Evolutionary conservation across 2,113 vertebrate genomes (phyloP).

Genomic region (Psittacus erithacus): DNA sequence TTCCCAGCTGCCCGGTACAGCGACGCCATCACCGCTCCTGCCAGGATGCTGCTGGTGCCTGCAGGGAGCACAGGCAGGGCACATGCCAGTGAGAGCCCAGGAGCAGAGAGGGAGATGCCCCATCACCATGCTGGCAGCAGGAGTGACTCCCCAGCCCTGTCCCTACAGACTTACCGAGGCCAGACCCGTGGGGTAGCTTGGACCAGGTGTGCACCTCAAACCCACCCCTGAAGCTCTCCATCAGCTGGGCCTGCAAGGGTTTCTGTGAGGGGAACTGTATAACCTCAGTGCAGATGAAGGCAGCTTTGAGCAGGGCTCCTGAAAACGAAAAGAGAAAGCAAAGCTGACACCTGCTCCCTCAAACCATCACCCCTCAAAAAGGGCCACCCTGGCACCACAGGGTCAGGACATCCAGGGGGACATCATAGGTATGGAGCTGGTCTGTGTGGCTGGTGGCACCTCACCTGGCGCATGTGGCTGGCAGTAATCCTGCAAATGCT

Average conservation of each 20-base stretch:
- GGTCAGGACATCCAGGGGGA: background rate
- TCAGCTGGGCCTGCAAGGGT: conserved; percentile 82
- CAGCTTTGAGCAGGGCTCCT: conserved; percentile 94
- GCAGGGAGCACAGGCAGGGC: background rate
- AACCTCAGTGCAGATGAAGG: conserved; percentile 87
- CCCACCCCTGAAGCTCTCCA: conserved; percentile 82
- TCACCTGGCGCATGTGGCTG: conserved; percentile 93
- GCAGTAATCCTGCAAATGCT: conserved; percentile 86
- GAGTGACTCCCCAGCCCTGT: background rate
- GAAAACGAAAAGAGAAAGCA: background rate
- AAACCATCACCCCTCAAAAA: rapidly evolving
- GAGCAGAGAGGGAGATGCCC: rapidly evolving
- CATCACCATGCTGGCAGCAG: background rate
- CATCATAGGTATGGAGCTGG: rapidly evolving
- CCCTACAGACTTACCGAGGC: conserved; percentile 81
- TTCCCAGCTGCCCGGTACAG: conserved; percentile 84
- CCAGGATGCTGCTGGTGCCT: conserved; percentile 99
- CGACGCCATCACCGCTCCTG: conserved; percentile 85
- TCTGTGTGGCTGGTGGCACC: background rate
- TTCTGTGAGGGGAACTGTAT: conserved; percentile 77
- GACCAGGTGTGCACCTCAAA: conserved; percentile 95
- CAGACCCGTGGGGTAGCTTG: conserved; percentile 89
- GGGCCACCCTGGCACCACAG: rapidly evolving
- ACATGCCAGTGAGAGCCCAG: rapidly evolving
- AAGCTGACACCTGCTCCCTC: background rate